Base-by-base conservation (phyloP, 2,797 vertebrate genomes). In the Anolis apletophallus region DNA sequence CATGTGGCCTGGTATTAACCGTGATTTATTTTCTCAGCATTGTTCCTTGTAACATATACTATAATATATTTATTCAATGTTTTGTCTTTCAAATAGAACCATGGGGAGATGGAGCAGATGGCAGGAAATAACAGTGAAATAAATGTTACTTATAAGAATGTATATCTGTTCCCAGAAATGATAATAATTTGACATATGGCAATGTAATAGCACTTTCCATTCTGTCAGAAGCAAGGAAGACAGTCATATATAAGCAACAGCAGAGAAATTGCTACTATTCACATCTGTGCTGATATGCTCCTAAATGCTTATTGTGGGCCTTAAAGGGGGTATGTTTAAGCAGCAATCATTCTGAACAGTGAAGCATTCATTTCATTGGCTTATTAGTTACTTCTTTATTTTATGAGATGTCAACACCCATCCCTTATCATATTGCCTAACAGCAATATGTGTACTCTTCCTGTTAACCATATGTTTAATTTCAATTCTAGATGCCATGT, bases 321-420 rank as follows among this genome's bases (percentile, higher is more conserved):
- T 91, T 91, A 85, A 91, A 89, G 92, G 87, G 85, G 85, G 87
- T 90, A 10, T 83, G 89, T 89, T 91, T 81, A 52, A 59, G 81
- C 88, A 82, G 92, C 88, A 87, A 80, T 80, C 6, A 52, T 74
- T 23, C 23, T 59, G 54, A 86, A 85, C 61, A 23, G 32, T 54
- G 17, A 73, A 89, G 77, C 76, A 87, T 86, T 84, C 71, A 64
- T 92, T 91, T 74, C 85, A 83, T 87, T 78, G 40, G 54, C 8
- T 64, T 81, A 69, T 80, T 11, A 74, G 1, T 36, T 40, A 76
- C 13, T 85, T 79, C 71, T 2, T 88, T 92, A 14, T 76, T 73
- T 86, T 80, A 80, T 64, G 91, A 57, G 67, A 69, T 29, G 57
- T 75, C 40, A 78, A 68, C 26, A 1, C 32, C 32, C 83, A 3